Conservation (phyloP, 2,888 invertebrate genomes). For the Lasioglossum morio region DNA sequence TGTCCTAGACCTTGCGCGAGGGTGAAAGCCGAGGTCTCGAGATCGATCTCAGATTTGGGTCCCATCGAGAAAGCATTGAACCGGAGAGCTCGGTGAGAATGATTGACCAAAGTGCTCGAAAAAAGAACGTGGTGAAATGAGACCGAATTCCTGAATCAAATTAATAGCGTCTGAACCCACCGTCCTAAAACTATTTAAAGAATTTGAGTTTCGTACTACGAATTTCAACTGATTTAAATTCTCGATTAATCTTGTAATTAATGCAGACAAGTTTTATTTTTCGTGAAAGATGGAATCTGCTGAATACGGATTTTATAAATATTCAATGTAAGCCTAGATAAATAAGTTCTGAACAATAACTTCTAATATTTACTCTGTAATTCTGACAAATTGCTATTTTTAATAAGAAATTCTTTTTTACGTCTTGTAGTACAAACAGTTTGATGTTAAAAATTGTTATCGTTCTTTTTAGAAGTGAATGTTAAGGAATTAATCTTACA, state of each 20-base stretch:
- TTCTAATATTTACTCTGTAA: too few species aligned
- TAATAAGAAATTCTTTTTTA: too few species aligned
- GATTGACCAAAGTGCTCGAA: background rate
- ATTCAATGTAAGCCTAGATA: too few species aligned
- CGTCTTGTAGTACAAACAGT: too few species aligned
- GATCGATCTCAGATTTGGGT: slow-evolving; percentile 56
- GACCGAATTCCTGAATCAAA: background rate
- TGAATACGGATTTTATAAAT: too few species aligned
- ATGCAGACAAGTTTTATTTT: too few species aligned
- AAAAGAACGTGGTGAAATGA: background rate
- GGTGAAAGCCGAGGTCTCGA: slow-evolving; percentile 77
- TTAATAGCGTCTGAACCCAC: background rate
- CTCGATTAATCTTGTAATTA: background rate
- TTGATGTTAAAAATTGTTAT: too few species aligned
- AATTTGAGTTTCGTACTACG: background rate
- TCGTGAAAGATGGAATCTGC: too few species aligned
- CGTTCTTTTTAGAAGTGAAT: too few species aligned
- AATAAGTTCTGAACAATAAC: too few species aligned
- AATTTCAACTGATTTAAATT: background rate
- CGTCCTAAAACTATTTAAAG: background rate
- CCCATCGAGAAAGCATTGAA: slow-evolving; percentile 33
- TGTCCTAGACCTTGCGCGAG: slow-evolving; percentile 80
- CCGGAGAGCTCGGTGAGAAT: background rate
- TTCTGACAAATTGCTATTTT: too few species aligned
- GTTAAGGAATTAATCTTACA: too few species aligned